A percentile compares a stretch with the other conserved stretches of the same genome.
These are phyloP conservation scores for Oscheius myriophilus DNA, from an alignment of 2,888 invertebrate species.

Conservation along the genomic window DNA sequence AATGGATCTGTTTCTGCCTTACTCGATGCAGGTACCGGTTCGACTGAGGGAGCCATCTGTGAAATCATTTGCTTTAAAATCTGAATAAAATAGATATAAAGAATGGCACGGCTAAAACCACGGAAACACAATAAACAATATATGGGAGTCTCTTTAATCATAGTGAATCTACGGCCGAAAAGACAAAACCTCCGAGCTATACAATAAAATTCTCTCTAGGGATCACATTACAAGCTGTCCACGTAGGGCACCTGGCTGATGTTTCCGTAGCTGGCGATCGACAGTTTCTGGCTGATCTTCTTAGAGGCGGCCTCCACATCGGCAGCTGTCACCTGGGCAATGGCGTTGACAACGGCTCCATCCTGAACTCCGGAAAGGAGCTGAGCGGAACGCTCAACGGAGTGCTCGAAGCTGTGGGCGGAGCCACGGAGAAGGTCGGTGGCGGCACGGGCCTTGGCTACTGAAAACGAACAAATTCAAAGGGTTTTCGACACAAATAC, in stretches of 20 bases:
- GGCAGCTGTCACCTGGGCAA: slow-evolving; percentile 37
- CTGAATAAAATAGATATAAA: not conserved
- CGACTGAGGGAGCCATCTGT: not conserved
- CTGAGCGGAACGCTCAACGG: slow-evolving; percentile 44
- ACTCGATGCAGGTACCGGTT: not conserved
- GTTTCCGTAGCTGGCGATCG: slow-evolving; percentile 52
- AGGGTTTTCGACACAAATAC: slow-evolving; percentile 4
- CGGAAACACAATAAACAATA: not conserved
- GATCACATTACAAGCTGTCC: slow-evolving; percentile 38
- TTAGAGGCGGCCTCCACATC: slow-evolving; percentile 53
- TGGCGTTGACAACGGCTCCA: slow-evolving; percentile 37
- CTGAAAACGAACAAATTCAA: slow-evolving; percentile 32
- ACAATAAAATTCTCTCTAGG: not conserved
- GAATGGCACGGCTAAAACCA: not conserved
- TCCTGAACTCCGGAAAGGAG: slow-evolving; percentile 37
- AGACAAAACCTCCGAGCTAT: slow-evolving; percentile 10
- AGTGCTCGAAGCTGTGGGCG: slow-evolving; percentile 36
- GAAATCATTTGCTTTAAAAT: not conserved
- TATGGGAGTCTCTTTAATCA: not conserved
- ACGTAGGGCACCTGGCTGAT: slow-evolving; percentile 50
- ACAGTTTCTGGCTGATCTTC: slow-evolving; percentile 41
- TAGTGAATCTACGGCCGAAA: not conserved
- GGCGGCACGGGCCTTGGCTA: slow-evolving; percentile 39
- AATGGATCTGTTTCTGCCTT: not conserved
- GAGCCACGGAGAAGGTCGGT: slow-evolving; percentile 43